phyloP scores from a whole-genome alignment of 2,888 invertebrate species.

The Rapana venosa region DNA sequence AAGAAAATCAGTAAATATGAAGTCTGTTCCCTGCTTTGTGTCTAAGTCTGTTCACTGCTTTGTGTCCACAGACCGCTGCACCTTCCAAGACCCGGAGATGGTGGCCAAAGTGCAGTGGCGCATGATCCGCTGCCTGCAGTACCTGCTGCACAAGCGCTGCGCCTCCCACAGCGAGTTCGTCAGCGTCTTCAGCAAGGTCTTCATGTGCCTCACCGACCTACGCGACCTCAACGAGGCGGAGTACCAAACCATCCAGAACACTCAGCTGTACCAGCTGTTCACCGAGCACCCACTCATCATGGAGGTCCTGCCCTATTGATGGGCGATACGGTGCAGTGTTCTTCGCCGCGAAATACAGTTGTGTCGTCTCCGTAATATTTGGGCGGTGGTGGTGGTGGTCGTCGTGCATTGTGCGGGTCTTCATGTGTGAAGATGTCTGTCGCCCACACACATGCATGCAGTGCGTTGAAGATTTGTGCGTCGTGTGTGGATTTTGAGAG shows the following conservation, averaged over 20 bases:
- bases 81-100: conserved; percentile 52
- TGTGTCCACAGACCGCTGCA: conserved; percentile 58
- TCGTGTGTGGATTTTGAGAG: too few relatives aligned
- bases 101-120: conserved; percentile 61
- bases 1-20: too few relatives aligned
- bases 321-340: too few relatives aligned
- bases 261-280: conserved; percentile 37
- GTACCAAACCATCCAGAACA: conserved; percentile 42
- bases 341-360: too few relatives aligned
- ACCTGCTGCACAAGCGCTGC: conserved; percentile 47
- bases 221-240: conserved; percentile 46
- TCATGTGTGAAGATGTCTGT: too few relatives aligned
- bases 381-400: too few relatives aligned
- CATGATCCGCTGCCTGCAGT: conserved; percentile 58
- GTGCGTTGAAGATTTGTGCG: too few relatives aligned
- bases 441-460: too few relatives aligned
- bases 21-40: neutral
- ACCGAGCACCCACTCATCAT: conserved; percentile 27
- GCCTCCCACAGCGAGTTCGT: conserved; percentile 22
- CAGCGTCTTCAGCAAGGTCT: conserved; percentile 37
- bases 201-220: conserved; percentile 42
- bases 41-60: neutral
- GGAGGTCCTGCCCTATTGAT: conserved; percentile 37
- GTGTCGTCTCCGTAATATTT: too few relatives aligned
- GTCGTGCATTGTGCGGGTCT: too few relatives aligned